Percentiles rank a stretch among this genome's conserved stretches.
These are phyloP conservation scores for Sarcophaga variegata DNA, from an alignment of 2,888 invertebrate genomes.

Conservation along the genomic window DNA sequence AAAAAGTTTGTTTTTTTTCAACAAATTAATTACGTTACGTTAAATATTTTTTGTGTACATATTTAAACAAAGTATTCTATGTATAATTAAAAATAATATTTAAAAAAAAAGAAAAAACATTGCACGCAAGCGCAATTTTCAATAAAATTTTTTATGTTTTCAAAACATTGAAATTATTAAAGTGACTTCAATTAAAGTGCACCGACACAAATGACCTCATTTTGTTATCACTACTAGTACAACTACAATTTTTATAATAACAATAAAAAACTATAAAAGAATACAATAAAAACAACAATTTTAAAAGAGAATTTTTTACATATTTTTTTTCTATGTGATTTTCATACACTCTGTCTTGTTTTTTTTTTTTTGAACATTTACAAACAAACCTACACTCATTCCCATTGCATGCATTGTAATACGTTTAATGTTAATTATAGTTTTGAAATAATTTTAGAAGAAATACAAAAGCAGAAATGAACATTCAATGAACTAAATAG, in stretches of 20 bases:
- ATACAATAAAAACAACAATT: constrained; percentile 32
- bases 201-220: constrained; percentile 66
- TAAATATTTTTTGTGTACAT: neutral
- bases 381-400: constrained; percentile 1
- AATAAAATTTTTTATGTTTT: constrained; percentile 27
- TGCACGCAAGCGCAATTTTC: constrained; percentile 70
- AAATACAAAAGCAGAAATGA: constrained; percentile 27
- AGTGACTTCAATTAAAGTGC: constrained; percentile 60
- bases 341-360: neutral
- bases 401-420: constrained; percentile 38
- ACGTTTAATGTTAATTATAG: constrained; percentile 56
- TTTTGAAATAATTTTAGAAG: constrained; percentile 40
- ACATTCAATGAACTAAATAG: neutral
- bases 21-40: neutral
- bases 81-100: constrained; percentile 4
- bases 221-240: constrained; percentile 58
- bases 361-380: constrained; percentile 28
- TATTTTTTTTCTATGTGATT: constrained; percentile 28
- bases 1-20: neutral
- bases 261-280: constrained; percentile 43
- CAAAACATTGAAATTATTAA: constrained; percentile 17
- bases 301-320: constrained; percentile 27
- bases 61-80: neutral
- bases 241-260: constrained; percentile 32
- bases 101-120: constrained; percentile 25